phyloP scores from a whole-genome alignment of 2,113 vertebrate genomes.

The Pelobates fuscus region DNA sequence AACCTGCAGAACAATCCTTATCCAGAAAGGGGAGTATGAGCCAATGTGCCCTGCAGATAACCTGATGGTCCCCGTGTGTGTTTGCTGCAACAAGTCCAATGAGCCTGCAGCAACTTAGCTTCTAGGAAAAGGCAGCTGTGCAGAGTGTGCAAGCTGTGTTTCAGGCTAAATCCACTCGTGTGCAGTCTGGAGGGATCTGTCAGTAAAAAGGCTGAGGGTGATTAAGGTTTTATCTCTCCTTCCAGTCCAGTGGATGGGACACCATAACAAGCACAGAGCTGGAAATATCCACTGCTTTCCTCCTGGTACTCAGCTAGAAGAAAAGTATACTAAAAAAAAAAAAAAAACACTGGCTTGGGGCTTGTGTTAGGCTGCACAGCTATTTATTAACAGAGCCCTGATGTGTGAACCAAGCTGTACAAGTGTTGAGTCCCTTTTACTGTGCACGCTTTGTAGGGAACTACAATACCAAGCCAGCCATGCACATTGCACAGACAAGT shows the following conservation, averaged over 20 bases:
- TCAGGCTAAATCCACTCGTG: background rate
- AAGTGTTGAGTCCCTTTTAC: too few species aligned
- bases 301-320: too few species aligned
- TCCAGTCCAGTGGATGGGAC: constrained; percentile 61
- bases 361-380: too few species aligned
- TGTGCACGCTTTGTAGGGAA: too few species aligned
- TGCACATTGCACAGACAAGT: too few species aligned
- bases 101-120: background rate
- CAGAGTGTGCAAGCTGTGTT: background rate
- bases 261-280: constrained; percentile 54
- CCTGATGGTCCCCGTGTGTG: background rate
- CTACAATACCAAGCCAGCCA: too few species aligned
- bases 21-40: background rate
- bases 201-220: constrained; percentile 53
- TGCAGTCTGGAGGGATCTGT: constrained; percentile 23
- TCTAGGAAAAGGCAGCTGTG: background rate
- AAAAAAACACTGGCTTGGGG: too few species aligned
- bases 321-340: too few species aligned
- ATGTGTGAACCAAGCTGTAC: too few species aligned
- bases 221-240: constrained; percentile 65
- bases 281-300: too few species aligned
- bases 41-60: background rate
- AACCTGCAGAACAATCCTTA: background rate
- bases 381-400: too few species aligned
- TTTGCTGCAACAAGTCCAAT: constrained; percentile 36